A percentile compares a stretch with the other conserved stretches of the same genome.
These are phyloP conservation scores for Argynnis bischoffii DNA, from an alignment of 2,888 invertebrate genomes.

Conservation along the genomic window DNA sequence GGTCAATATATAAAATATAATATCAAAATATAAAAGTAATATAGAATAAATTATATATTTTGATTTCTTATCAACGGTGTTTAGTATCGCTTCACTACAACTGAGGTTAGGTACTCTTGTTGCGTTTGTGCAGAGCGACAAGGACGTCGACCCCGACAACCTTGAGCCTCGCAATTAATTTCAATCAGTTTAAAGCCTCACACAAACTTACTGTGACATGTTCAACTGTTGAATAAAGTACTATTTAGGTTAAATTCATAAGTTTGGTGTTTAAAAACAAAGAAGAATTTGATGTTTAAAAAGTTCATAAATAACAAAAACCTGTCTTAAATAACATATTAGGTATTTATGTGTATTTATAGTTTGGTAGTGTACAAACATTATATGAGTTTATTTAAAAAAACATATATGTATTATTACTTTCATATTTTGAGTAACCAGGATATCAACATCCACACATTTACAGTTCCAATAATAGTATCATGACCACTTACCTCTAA, in stretches of 20 bases:
- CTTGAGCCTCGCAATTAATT: constrained; percentile 72
- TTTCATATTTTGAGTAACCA: too few species aligned
- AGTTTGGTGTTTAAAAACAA: background rate
- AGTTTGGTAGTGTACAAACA: too few species aligned
- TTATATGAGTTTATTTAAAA: too few species aligned
- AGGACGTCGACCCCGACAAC: constrained; percentile 72
- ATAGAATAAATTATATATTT: background rate
- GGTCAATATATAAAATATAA: too few species aligned
- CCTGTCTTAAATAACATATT: too few species aligned
- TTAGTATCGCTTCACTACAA: constrained; percentile 23
- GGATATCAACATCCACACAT: too few species aligned
- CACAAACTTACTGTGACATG: constrained; percentile 46
- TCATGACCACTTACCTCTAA: constrained; percentile 36
- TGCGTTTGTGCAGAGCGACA: constrained; percentile 52
- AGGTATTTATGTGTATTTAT: too few species aligned
- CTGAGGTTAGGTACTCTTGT: constrained; percentile 45
- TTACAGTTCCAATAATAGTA: too few species aligned
- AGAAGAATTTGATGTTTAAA: too few species aligned
- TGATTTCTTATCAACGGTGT: constrained; percentile 25
- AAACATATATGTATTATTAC: too few species aligned
- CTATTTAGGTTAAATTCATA: constrained; percentile 13
- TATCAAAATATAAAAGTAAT: too few species aligned
- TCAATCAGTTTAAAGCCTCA: constrained; percentile 60
- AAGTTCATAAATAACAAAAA: too few species aligned
- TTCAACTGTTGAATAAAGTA: constrained; percentile 24